Evolutionary conservation across 2,888 invertebrate genomes (phyloP).

Genomic region (Chymomyza fuscimana): DNA sequence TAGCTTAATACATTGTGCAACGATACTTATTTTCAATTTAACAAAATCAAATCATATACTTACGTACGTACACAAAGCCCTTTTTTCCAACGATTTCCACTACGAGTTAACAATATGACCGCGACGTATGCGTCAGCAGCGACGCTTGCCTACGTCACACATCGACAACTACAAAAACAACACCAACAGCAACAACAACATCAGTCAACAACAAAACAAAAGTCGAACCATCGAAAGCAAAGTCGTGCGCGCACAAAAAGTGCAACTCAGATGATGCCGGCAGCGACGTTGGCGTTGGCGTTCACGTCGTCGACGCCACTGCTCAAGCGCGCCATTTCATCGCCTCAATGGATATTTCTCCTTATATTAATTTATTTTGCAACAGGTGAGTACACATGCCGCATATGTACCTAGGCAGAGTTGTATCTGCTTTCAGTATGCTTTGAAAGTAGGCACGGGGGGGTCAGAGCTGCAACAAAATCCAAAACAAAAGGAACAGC

Average conservation of each 20-base stretch:
- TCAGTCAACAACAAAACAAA: slow-evolving; percentile 42
- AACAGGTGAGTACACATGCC: slow-evolving; percentile 67
- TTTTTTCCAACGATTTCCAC: slow-evolving; percentile 39
- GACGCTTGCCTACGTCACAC: slow-evolving; percentile 46
- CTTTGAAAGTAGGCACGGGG: too few species aligned
- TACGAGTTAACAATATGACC: slow-evolving; percentile 33
- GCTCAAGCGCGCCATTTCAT: slow-evolving; percentile 61
- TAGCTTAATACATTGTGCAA: not conserved
- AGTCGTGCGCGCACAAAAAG: slow-evolving; percentile 69
- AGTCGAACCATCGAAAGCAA: slow-evolving; percentile 38
- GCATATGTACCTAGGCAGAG: not conserved
- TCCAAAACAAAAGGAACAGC: not conserved
- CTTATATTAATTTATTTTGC: slow-evolving; percentile 73
- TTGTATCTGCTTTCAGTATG: too few species aligned
- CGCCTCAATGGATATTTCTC: slow-evolving; percentile 73
- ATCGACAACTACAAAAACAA: slow-evolving; percentile 38
- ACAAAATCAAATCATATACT: slow-evolving; percentile 33
- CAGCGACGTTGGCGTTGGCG: slow-evolving; percentile 39
- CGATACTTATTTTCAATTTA: slow-evolving; percentile 10
- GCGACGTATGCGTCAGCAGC: slow-evolving; percentile 59
- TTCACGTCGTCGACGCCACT: slow-evolving; percentile 38
- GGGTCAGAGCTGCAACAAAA: not conserved
- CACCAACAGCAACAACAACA: slow-evolving; percentile 49
- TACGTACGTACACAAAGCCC: slow-evolving; percentile 13
- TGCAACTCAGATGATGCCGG: slow-evolving; percentile 55